Base-by-base conservation (phyloP, 1,140 invertebrate genomes). In the Stegodyphus dumicola region DNA sequence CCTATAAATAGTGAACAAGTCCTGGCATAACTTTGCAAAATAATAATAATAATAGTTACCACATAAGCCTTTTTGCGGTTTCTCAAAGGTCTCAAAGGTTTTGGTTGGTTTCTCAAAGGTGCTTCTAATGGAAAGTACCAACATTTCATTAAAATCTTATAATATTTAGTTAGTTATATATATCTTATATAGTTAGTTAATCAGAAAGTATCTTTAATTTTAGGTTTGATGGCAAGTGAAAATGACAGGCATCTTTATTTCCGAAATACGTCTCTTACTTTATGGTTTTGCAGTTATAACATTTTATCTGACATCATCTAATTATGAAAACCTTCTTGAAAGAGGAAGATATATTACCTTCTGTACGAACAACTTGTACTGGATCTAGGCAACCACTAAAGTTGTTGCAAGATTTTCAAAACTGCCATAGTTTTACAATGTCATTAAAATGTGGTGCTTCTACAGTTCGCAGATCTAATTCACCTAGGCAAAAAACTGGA, bases 281-380 rank as follows among this genome's bases (percentile, higher is more conserved):
- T 85, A 67, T 85, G 56, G 60, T 85, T 85, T 85, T 77, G 60
- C 49, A 6, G 18, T 76, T 60, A n/a, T 48, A 69, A 75, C 33
- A 17, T 75, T 77, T 15, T 67, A 7, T 69, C 64, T 67, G 56
- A 67, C 17, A 10, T 48, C 48, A 17, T 73, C 71, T 49, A 85
- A 76, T 51, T 65, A 77, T 77, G 74, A 85, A 76, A 77, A 65
- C 64, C 64, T 56, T 52, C 73, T 69, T 70, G 74, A 85, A 52
- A 66, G 74, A 85, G 71, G 65, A 49, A 76, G 74, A 60, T 7
- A 51, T 48, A 53, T 15, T 74, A 60, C 54, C 48, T 51, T 49
- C 53, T 85, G 48, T 69, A 69, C 51, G 48, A 70, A 18, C 81
- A 33, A 54, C 74, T 51, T 70, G 51, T 17, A 65, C 73, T 64